These are phyloP conservation scores for Sitobion miscanthi DNA, from an alignment of 1,140 invertebrate genomes.

Conservation along the genomic window DNA sequence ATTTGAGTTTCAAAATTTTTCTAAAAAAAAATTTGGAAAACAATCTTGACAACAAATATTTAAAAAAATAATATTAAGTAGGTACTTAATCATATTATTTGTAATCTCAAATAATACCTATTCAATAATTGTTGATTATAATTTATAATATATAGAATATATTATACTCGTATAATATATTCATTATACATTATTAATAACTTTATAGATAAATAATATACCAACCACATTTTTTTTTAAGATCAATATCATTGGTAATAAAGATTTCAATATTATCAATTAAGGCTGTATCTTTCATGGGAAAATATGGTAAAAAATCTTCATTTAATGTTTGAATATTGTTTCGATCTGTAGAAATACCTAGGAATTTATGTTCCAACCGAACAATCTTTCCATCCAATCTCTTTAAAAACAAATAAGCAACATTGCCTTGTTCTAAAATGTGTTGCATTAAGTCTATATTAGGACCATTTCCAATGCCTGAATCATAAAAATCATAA, in stretches of 20 bases:
- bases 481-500: too few species aligned
- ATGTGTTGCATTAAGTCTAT: too few species aligned
- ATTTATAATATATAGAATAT: too few species aligned
- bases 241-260: not conserved
- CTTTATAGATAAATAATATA: not conserved
- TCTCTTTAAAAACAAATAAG: too few species aligned
- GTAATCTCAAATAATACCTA: not conserved
- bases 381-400: too few species aligned
- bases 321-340: not conserved
- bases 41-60: not conserved
- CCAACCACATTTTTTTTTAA: not conserved
- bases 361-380: too few species aligned
- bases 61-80: not conserved
- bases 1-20: not conserved
- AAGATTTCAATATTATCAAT: not conserved
- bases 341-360: too few species aligned
- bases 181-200: too few species aligned
- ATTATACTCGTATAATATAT: too few species aligned
- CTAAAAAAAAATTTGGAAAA: not conserved
- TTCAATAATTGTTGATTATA: too few species aligned
- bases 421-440: too few species aligned
- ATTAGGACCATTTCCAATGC: too few species aligned
- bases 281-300: not conserved
- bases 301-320: not conserved
- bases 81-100: not conserved